phyloP scores from a whole-genome alignment of 2,113 vertebrate genomes.

The Patagioenas fasciata region DNA sequence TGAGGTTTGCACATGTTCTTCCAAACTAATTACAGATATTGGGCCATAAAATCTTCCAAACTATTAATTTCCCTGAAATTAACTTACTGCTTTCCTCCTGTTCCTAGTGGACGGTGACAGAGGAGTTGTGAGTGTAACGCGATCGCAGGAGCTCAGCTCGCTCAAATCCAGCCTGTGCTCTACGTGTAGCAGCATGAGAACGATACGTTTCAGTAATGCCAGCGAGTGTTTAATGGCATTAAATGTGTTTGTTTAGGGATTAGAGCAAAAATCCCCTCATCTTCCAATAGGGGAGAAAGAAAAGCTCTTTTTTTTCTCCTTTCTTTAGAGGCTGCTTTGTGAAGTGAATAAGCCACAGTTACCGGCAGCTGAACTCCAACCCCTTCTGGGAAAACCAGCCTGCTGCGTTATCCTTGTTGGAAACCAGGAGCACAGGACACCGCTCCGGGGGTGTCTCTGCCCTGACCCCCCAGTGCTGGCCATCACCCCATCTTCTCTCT shows the following conservation, averaged over 20 bases:
- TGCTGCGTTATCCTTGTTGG: not conserved
- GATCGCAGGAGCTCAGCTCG: not conserved
- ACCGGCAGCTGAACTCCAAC: not conserved
- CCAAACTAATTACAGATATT: not conserved
- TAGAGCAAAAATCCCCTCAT: constrained; percentile 27
- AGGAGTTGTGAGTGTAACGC: not conserved
- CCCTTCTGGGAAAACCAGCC: not conserved
- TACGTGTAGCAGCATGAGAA: constrained; percentile 1
- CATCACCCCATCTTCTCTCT: not conserved
- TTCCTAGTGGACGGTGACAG: not conserved
- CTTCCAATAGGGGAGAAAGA: not conserved
- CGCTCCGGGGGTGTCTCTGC: not conserved
- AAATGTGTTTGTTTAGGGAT: constrained; percentile 47
- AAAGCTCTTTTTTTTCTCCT: not conserved
- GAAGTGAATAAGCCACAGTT: not conserved
- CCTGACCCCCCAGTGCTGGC: not conserved
- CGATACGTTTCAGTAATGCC: not conserved
- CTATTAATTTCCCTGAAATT: not conserved
- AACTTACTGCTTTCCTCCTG: accelerated
- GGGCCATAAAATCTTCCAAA: not conserved
- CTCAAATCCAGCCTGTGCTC: not conserved
- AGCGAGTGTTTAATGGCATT: constrained; percentile 21
- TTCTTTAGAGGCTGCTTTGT: not conserved
- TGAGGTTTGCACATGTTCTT: not conserved
- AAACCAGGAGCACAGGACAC: not conserved